Evolutionary conservation across 2,888 invertebrate genomes (phyloP), one percentile per base, ranked within the genome.

Genomic region (Drosophila anceps): DNA sequence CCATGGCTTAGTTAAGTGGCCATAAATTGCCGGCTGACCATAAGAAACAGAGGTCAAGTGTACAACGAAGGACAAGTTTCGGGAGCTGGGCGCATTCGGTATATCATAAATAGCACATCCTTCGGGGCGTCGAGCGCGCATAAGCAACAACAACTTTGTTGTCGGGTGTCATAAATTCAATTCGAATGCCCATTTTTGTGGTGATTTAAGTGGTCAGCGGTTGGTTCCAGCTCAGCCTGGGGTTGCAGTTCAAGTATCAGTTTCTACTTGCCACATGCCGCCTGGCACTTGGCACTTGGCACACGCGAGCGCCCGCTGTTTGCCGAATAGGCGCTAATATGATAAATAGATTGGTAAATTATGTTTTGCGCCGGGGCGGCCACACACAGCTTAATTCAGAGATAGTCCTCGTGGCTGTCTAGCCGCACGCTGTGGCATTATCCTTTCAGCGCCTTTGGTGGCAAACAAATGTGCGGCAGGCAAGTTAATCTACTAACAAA

Each of bases 401-500:
- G 50, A 50, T 68, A 69, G 35, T 50, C 65, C 31, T 59, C n/a
- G 1, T 24, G 3, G 24, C 44, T 18, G 43, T 37, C 44, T 29
- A 59, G 54, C 67, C 69, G 59, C 80, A 70, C 69, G 69, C 82
- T 79, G 82, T 44, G 75, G 83, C 81, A 84, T 75, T 85, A 82
- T 83, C 82, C 85, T 78, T 78, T 75, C 77, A 67, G 48, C 81
- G 79, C 69, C 74, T 69, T 37, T 67, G 48, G 58, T 60, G 60
- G 71, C 86, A 75, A 83, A 83, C 81, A 89, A 88, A 88, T 90
- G 84, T 88, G 89, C 76, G 84, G 33, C 39, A 39, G 54, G 84
- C 80, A 85, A 91, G 85, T 90, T 90, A 90, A 91, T 91, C 92
- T 90, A 81, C 85, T 89, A 84, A 84, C 88, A 91, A 91, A 91